These are phyloP conservation scores for Amphilophus citrinellus DNA, from an alignment of 2,113 vertebrate species.

Conservation along the genomic window DNA sequence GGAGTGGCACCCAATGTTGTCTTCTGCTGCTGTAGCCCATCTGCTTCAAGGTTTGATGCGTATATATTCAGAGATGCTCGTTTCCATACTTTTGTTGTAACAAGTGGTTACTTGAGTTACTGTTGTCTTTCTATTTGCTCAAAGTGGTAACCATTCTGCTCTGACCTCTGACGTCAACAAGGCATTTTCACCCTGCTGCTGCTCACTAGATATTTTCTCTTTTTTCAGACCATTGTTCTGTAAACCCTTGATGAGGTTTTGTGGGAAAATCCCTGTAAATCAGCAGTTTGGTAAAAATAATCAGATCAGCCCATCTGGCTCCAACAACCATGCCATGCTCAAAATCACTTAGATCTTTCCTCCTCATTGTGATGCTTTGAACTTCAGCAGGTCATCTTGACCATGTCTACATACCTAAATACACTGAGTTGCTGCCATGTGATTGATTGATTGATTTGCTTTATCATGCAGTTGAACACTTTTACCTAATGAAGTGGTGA, in stretches of 20 bases:
- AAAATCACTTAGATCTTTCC: neutral
- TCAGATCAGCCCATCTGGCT: constrained; percentile 2
- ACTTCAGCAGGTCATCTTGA: neutral
- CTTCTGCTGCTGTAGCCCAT: neutral
- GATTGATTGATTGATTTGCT: neutral
- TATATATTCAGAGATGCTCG: neutral
- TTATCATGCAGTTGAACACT: neutral
- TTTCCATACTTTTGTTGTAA: neutral
- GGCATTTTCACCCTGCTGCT: neutral
- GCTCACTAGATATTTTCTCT: constrained; percentile 4
- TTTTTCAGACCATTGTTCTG: neutral
- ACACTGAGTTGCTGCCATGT: neutral
- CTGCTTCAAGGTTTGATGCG: neutral
- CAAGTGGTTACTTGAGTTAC: neutral
- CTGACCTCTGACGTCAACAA: neutral
- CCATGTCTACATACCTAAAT: neutral
- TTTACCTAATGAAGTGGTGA: neutral
- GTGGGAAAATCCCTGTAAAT: neutral
- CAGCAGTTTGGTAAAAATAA: neutral
- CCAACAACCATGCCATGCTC: neutral
- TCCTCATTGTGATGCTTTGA: no score
- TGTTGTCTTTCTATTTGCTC: neutral
- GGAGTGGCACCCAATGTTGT: neutral
- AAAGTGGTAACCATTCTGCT: neutral
- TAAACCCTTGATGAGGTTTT: neutral